These are phyloP conservation scores for Styela clava DNA, from an alignment of 23 tunicate genomes.

Conservation along the genomic window DNA sequence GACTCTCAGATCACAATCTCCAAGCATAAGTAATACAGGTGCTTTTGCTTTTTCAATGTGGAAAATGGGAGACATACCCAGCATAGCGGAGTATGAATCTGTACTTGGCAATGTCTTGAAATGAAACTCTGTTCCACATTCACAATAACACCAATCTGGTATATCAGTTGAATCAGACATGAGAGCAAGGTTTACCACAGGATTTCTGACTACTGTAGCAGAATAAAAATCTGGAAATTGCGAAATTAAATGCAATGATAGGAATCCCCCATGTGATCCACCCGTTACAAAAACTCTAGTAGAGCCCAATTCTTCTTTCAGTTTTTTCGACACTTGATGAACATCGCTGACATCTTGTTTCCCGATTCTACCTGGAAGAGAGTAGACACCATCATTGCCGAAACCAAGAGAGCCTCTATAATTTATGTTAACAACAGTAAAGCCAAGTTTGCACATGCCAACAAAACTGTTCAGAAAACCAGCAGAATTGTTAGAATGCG, in stretches of 20 bases:
- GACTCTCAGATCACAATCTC: conserved; percentile 58
- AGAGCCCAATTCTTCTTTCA: background rate
- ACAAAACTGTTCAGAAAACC: conserved; percentile 27
- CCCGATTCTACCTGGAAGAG: conserved; percentile 48
- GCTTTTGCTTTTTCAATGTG: conserved; percentile 44
- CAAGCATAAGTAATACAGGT: conserved; percentile 76
- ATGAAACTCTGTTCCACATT: conserved; percentile 37
- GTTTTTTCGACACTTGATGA: conserved; percentile 53
- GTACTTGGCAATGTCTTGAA: conserved; percentile 15
- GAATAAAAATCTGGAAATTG: conserved; percentile 76
- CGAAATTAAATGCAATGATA: conserved; percentile 74
- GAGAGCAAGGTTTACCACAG: conserved; percentile 63
- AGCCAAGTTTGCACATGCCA: conserved; percentile 50
- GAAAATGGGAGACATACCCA: conserved; percentile 62
- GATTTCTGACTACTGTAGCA: conserved; percentile 74
- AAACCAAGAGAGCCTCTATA: conserved; percentile 82
- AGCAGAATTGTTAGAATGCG: conserved; percentile 39
- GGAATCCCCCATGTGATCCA: conserved; percentile 97
- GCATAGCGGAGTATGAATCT: conserved; percentile 19
- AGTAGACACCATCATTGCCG: conserved; percentile 57
- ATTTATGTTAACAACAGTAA: conserved; percentile 62
- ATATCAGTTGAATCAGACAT: conserved; percentile 52
- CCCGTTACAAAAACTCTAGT: conserved; percentile 57
- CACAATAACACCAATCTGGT: conserved; percentile 77
- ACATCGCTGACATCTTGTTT: conserved; percentile 74